Percentiles rank a stretch among this genome's conserved stretches.
These are phyloP conservation scores for Microctonus brassicae DNA, from an alignment of 2,888 invertebrate species.

Conservation along the genomic window DNA sequence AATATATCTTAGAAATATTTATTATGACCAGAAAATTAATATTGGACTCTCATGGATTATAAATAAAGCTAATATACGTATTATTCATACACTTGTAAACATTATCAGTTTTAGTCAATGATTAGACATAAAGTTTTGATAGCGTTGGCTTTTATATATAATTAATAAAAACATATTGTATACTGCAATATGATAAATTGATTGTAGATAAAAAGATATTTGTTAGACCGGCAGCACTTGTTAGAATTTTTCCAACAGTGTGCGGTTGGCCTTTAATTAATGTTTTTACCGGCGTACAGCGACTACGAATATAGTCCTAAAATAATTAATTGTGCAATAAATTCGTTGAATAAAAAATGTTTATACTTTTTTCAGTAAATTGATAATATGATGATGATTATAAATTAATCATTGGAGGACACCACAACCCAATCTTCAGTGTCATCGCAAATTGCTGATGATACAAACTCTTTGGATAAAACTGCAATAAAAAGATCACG, in stretches of 20 bases:
- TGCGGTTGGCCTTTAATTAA: no score
- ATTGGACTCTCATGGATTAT: not conserved
- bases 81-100: no score
- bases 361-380: not conserved
- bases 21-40: not conserved
- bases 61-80: not conserved
- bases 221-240: no score
- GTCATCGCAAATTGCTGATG: constrained; percentile 56
- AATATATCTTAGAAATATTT: not conserved
- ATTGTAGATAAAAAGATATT: not conserved
- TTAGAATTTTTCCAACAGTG: no score
- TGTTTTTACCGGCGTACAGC: not conserved
- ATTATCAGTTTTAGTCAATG: no score
- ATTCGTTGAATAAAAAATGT: not conserved
- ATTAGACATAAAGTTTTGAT: not conserved
- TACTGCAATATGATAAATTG: not conserved
- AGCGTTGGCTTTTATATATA: not conserved
- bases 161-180: not conserved
- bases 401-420: constrained; percentile 29
- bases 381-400: not conserved
- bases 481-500: constrained; percentile 51
- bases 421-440: constrained; percentile 64
- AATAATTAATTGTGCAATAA: constrained; percentile 3
- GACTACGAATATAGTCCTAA: not conserved
- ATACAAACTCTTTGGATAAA: constrained; percentile 60